Conservation (phyloP, 2,113 vertebrate species). For the Petromus typicus region DNA sequence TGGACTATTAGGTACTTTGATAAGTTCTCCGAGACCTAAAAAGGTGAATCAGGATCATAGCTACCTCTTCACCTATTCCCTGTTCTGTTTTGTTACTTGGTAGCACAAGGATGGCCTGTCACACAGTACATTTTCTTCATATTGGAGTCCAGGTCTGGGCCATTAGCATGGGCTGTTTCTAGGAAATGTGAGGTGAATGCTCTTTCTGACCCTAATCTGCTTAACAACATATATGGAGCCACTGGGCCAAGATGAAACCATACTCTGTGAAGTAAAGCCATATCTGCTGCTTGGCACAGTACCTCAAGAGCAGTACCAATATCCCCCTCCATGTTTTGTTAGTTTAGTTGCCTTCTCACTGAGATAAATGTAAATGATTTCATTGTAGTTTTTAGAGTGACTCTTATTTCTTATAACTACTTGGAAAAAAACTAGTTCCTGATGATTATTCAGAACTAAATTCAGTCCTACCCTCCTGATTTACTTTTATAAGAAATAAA, state of each 20-base stretch:
- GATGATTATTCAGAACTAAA: background rate
- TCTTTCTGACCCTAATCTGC: background rate
- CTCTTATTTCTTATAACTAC: background rate
- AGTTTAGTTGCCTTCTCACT: background rate
- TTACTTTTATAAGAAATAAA: background rate
- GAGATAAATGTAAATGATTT: background rate
- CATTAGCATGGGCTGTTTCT: background rate
- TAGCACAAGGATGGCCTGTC: background rate
- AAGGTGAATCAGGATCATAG: background rate
- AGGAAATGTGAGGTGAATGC: background rate
- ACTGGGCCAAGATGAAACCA: background rate
- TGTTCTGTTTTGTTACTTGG: background rate
- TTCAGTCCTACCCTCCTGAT: background rate
- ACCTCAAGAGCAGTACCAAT: background rate
- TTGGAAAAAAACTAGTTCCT: background rate
- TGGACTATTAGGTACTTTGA: background rate
- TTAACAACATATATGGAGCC: background rate
- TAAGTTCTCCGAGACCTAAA: background rate
- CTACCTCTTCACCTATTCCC: background rate
- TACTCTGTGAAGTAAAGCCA: no score
- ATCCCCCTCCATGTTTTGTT: background rate
- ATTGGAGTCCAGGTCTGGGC: background rate
- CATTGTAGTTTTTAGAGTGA: background rate
- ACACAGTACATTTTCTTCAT: background rate
- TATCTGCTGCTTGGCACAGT: background rate